Evolutionary conservation across 2,888 invertebrate species (phyloP), one percentile per base, ranked within the genome.

Genomic region (Geotrupes spiniger): DNA sequence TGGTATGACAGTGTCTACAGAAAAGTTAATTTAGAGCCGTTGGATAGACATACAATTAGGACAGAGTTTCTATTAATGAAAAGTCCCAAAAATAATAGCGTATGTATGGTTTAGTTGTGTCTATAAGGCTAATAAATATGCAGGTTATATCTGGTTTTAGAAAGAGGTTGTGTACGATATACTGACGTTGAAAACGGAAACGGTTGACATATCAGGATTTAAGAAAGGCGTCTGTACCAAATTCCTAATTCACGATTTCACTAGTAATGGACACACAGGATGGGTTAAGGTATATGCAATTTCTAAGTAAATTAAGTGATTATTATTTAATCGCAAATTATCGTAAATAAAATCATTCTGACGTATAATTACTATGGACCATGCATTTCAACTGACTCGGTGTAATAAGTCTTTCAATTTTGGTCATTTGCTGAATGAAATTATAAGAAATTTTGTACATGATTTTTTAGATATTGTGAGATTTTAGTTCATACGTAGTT

Each of bases 211-310:
- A 51, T 64, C 67, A 46, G 63, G 68, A 42, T 69, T 59, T 58
- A 57, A 58, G 16, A 56, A 54, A 17, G 55, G 61, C 2, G 53
- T 55, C 3, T 57, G 62, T 41, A 53, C 64, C 1, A 64, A 68
- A 51, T 57, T 74, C 17, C 52, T 74, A 17, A 68, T 76, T 29
- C 74, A 74, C 51, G 74, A 75, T 62, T 76, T 75, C 53, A 75
- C 74, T 9, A 68, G 71, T 41, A 71, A 69, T 46, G 74, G 74
- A 9, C 69, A 70, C 43, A 66, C 72, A 1, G 74, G 73, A 12
- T 74, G 74, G 74, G 65, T 74, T 21, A 71, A 71, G 62, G 72
- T 71, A 61, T 51, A 46, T 45, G n/a, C n/a, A n/a, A n/a, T n/a
- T n/a, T n/a, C n/a, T n/a, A n/a, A n/a, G n/a, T n/a, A n/a, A n/a